Evolutionary conservation across 2,113 vertebrate species (phyloP).

Genomic region (Phylloscopus trochiloides): DNA sequence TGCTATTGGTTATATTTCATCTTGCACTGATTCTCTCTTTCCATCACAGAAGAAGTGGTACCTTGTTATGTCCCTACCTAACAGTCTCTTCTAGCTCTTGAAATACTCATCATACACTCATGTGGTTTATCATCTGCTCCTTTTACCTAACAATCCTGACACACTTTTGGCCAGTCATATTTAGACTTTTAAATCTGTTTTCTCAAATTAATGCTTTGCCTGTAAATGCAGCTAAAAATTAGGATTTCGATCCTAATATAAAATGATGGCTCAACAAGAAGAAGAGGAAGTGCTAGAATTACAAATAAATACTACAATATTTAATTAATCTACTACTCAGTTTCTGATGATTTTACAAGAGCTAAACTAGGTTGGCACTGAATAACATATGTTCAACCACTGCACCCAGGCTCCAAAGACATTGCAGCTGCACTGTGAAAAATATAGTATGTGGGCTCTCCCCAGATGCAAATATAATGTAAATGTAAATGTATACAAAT

Average conservation of each 20-base stretch:
- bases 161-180: not conserved
- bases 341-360: not conserved
- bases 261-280: slow-evolving; percentile 45
- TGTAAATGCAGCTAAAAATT: slow-evolving; percentile 22
- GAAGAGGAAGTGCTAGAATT: slow-evolving; percentile 17
- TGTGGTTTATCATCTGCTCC: not conserved
- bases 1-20: not conserved
- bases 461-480: slow-evolving; percentile 17
- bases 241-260: not conserved
- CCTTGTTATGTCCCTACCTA: not conserved
- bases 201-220: not conserved
- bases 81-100: not conserved
- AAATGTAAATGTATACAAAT: not conserved
- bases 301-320: not conserved
- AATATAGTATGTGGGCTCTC: not conserved
- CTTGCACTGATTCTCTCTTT: not conserved
- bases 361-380: not conserved
- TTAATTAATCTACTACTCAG: not conserved
- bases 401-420: not conserved
- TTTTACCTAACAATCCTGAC: not conserved
- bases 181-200: not conserved
- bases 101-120: not conserved
- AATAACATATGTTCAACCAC: not conserved
- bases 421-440: slow-evolving; percentile 6
- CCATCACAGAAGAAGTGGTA: not conserved